Evolutionary conservation across 2,888 invertebrate species (phyloP).

Genomic region (Dryocosmus kuriphilus): DNA sequence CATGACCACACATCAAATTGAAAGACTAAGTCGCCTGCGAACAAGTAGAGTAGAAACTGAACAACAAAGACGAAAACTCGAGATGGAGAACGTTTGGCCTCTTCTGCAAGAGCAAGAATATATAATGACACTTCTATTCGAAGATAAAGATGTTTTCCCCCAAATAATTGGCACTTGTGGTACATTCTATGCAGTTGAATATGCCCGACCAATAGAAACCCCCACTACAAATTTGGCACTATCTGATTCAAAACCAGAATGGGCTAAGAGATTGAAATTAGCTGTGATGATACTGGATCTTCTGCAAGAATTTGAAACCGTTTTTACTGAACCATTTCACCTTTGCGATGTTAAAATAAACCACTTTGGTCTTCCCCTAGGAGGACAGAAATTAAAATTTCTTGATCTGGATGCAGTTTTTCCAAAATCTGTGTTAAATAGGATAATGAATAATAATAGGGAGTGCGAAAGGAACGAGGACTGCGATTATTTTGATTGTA

Average conservation of each 20-base stretch:
- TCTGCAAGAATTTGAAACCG: slow-evolving; percentile 80
- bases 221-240: slow-evolving; percentile 79
- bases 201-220: slow-evolving; percentile 80
- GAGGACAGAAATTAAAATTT: slow-evolving; percentile 80
- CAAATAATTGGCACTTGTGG: slow-evolving; percentile 83
- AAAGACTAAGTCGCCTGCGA: slow-evolving; percentile 78
- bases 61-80: slow-evolving; percentile 75
- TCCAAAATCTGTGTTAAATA: slow-evolving; percentile 79
- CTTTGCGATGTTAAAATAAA: slow-evolving; percentile 85
- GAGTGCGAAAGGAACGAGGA: slow-evolving; percentile 81
- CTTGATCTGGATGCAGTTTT: slow-evolving; percentile 83
- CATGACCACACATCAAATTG: slow-evolving; percentile 78
- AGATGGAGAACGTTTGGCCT: slow-evolving; percentile 83
- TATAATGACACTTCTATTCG: slow-evolving; percentile 81
- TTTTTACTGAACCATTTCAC: slow-evolving; percentile 82
- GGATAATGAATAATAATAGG: slow-evolving; percentile 77
- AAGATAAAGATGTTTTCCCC: slow-evolving; percentile 82
- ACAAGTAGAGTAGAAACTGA: slow-evolving; percentile 77
- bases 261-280: slow-evolving; percentile 80
- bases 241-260: slow-evolving; percentile 80
- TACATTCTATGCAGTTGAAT: slow-evolving; percentile 83
- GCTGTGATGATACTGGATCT: slow-evolving; percentile 82
- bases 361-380: slow-evolving; percentile 82
- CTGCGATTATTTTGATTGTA: slow-evolving; percentile 85
- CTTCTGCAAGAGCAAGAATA: slow-evolving; percentile 85